phyloP scores from a whole-genome alignment of 2,797 vertebrate species.

The Macroramphosus scolopax region DNA sequence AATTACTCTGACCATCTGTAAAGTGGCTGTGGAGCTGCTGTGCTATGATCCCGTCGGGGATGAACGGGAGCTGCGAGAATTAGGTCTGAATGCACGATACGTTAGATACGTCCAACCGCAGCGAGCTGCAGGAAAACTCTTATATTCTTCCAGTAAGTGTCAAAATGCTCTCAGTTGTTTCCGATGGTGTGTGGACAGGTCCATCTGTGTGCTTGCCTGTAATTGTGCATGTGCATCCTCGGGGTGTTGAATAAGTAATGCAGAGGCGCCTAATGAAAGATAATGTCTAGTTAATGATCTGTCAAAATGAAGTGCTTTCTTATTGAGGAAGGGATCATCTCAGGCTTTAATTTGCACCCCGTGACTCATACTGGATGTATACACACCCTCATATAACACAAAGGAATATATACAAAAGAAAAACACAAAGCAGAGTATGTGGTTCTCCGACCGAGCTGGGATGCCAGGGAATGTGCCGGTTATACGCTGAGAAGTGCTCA shows the following conservation, averaged over 20 bases:
- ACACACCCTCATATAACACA: slow-evolving; percentile 15
- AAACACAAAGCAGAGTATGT: slow-evolving; percentile 34
- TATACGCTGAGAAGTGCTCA: slow-evolving; percentile 39
- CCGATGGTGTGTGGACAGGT: slow-evolving; percentile 3
- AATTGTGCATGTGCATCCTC: slow-evolving; percentile 51
- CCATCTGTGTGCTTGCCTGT: slow-evolving; percentile 19
- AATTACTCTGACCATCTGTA: slow-evolving; percentile 58
- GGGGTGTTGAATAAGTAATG: slow-evolving; percentile 70
- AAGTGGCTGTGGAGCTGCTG: slow-evolving; percentile 36
- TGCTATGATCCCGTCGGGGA: slow-evolving; percentile 19
- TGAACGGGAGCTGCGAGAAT: slow-evolving; percentile 34
- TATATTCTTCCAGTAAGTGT: too few species aligned
- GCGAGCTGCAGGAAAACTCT: slow-evolving; percentile 9
- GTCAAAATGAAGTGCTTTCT: slow-evolving; percentile 77
- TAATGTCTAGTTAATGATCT: slow-evolving; percentile 78
- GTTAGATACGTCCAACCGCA: slow-evolving; percentile 14
- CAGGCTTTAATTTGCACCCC: slow-evolving; percentile 66
- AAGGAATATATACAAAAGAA: slow-evolving; percentile 9
- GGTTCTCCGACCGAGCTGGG: slow-evolving; percentile 35
- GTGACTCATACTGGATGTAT: slow-evolving; percentile 55
- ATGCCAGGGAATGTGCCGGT: slow-evolving; percentile 34
- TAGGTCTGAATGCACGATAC: slow-evolving; percentile 7
- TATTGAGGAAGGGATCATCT: slow-evolving; percentile 65
- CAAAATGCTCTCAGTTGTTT: too few species aligned
- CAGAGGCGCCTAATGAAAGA: slow-evolving; percentile 72